Evolutionary conservation across 2,113 vertebrate species (phyloP).

Genomic region (Ailurus styani): DNA sequence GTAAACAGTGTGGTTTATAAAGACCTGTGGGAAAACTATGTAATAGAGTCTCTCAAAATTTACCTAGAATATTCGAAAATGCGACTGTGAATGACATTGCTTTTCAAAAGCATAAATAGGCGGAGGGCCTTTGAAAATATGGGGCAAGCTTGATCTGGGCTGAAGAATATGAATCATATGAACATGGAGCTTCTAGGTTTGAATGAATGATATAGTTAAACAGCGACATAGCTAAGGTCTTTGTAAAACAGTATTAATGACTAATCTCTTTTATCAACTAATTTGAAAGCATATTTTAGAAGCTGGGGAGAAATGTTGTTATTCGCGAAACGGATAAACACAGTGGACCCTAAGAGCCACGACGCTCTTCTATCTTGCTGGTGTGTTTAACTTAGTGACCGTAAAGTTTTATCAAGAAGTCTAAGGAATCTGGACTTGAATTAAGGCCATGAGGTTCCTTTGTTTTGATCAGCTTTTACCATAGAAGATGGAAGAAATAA

Average conservation of each 20-base stretch:
- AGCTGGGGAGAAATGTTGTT: not conserved
- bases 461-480: conserved; percentile 31
- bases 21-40: not conserved
- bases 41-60: not conserved
- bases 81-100: not conserved
- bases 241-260: conserved; percentile 32
- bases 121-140: not conserved
- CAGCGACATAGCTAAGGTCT: not conserved
- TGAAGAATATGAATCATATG: not conserved
- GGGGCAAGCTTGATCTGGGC: not conserved
- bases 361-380: conserved; percentile 17
- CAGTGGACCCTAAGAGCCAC: not conserved
- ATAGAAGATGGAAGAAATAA: not conserved
- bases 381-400: conserved; percentile 7
- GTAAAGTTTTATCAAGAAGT: not conserved
- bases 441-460: not conserved
- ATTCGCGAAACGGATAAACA: not conserved
- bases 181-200: not conserved
- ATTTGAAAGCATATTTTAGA: not conserved
- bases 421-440: not conserved
- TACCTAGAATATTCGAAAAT: not conserved
- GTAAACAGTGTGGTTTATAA: not conserved
- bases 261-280: not conserved
- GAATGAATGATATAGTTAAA: conserved; percentile 10
- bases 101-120: conserved; percentile 14